phyloP scores from a whole-genome alignment of 1,140 invertebrate genomes.

The Melipona quadrifasciata region DNA sequence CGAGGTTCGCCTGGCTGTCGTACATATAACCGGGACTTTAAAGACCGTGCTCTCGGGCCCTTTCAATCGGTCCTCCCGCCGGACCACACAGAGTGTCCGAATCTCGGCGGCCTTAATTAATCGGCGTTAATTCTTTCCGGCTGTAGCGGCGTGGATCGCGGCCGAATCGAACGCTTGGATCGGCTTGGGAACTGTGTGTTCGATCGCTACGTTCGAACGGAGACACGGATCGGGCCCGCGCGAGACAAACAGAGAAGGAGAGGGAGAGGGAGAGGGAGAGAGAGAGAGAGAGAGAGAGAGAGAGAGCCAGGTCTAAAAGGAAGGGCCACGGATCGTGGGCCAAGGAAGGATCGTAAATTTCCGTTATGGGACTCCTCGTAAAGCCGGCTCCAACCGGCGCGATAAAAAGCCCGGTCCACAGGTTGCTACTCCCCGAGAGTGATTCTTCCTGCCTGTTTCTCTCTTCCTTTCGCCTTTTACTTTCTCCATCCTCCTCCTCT shows the following conservation, averaged over 20 bases:
- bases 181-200: slow-evolving; percentile 15
- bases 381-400: slow-evolving; percentile 68
- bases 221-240: neutral
- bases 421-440: slow-evolving; percentile 67
- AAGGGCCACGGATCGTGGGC: slow-evolving; percentile 30
- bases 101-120: slow-evolving; percentile 61
- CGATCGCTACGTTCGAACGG: slow-evolving; percentile 15
- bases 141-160: slow-evolving; percentile 24
- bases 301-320: slow-evolving; percentile 23
- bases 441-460: slow-evolving; percentile 41
- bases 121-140: slow-evolving; percentile 61
- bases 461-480: slow-evolving; percentile 33
- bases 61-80: slow-evolving; percentile 15
- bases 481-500: neutral
- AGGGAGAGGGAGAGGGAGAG: neutral
- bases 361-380: slow-evolving; percentile 71
- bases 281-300: neutral
- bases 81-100: slow-evolving; percentile 59
- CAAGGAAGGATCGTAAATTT: slow-evolving; percentile 67
- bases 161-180: slow-evolving; percentile 28
- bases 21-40: slow-evolving; percentile 50
- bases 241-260: neutral
- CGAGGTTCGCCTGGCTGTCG: slow-evolving; percentile 22
- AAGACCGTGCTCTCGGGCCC: slow-evolving; percentile 22
- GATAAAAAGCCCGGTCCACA: slow-evolving; percentile 70